A percentile compares a stretch with the other conserved stretches of the same genome.
Conservation (phyloP, 2,113 vertebrate genomes). For the Rhinolophus ferrumequinum region DNA sequence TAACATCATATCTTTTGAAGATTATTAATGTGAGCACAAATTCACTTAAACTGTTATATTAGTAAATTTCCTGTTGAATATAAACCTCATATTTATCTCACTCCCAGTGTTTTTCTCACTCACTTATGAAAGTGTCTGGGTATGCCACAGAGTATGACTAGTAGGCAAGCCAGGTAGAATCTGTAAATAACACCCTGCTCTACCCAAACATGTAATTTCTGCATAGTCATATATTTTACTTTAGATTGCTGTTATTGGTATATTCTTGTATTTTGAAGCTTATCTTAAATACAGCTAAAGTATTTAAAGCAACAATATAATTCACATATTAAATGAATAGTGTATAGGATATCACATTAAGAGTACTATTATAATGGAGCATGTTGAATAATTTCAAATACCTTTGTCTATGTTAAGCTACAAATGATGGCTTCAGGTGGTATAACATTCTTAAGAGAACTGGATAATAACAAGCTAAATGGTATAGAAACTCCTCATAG, state of each 20-base stretch:
- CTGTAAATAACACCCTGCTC: background rate
- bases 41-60: slow-evolving; percentile 55
- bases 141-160: background rate
- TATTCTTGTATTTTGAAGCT: background rate
- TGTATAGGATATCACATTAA: background rate
- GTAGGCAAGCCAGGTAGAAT: background rate
- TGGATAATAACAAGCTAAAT: background rate
- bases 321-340: background rate
- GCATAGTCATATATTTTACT: background rate
- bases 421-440: background rate
- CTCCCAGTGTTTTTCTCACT: background rate
- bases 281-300: background rate
- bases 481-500: background rate
- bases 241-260: background rate
- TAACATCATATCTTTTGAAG: slow-evolving; percentile 44
- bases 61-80: slow-evolving; percentile 35
- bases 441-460: background rate
- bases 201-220: background rate
- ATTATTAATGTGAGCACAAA: slow-evolving; percentile 41
- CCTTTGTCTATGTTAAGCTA: background rate
- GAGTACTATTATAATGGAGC: background rate
- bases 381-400: background rate
- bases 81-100: background rate
- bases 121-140: background rate
- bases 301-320: background rate